These are phyloP conservation scores for Leptodactylus fuscus DNA, from an alignment of 2,113 vertebrate species.

Conservation along the genomic window DNA sequence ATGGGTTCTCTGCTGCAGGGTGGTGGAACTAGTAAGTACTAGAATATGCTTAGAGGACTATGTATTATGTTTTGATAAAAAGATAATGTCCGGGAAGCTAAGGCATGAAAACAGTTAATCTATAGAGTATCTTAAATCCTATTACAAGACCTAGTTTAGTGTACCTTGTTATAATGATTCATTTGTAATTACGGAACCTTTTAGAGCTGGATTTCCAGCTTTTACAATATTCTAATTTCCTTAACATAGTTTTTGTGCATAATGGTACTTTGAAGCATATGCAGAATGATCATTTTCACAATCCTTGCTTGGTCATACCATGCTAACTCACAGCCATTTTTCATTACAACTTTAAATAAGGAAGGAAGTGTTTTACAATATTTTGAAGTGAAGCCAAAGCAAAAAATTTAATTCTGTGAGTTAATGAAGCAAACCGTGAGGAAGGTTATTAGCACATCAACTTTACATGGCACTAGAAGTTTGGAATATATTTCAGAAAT, in stretches of 20 bases:
- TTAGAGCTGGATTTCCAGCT: neutral
- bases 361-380: constrained; percentile 42
- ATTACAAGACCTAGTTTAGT: neutral
- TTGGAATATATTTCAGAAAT: constrained; percentile 32
- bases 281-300: neutral
- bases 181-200: constrained; percentile 3
- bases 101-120: neutral
- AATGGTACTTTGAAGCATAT: neutral
- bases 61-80: neutral
- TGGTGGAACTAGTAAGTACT: no score
- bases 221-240: constrained; percentile 31
- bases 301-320: neutral
- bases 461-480: constrained; percentile 25
- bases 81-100: neutral
- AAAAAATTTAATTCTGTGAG: constrained; percentile 45
- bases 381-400: constrained; percentile 40
- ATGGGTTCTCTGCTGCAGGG: no score
- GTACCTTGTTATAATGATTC: constrained; percentile 9
- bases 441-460: constrained; percentile 41
- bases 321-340: constrained; percentile 31
- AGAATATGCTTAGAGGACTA: no score
- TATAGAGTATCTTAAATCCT: neutral
- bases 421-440: constrained; percentile 49
- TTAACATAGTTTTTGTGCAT: constrained; percentile 7
- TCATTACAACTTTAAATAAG: constrained; percentile 48